Evolutionary conservation across 2,888 invertebrate species (phyloP).

Genomic region (Antitype chi): DNA sequence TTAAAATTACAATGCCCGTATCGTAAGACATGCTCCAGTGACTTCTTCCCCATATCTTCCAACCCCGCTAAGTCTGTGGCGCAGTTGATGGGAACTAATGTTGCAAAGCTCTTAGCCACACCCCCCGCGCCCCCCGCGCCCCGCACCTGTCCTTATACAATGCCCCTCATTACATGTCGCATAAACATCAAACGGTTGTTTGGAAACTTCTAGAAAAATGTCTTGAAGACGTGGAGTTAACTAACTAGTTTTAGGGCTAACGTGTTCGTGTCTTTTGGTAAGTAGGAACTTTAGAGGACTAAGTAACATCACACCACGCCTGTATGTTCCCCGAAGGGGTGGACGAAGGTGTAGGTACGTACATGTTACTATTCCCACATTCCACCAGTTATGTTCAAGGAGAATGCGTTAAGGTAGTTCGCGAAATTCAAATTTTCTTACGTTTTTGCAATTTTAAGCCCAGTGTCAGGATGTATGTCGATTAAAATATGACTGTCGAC

Average conservation of each 20-base stretch:
- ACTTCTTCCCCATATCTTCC: conserved; percentile 51
- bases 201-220: conserved; percentile 49
- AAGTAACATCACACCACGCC: too few relatives aligned
- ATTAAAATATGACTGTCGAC: too few relatives aligned
- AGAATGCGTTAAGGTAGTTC: too few relatives aligned
- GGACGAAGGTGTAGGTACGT: too few relatives aligned
- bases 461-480: too few relatives aligned
- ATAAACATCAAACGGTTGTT: conserved; percentile 50
- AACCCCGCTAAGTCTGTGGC: conserved; percentile 70
- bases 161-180: conserved; percentile 69
- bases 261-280: conserved; percentile 1
- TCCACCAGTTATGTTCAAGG: neutral
- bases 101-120: conserved; percentile 82
- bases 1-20: neutral
- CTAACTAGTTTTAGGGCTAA: conserved; percentile 31
- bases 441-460: too few relatives aligned
- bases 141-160: conserved; percentile 74
- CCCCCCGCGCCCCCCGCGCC: conserved; percentile 30
- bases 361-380: neutral
- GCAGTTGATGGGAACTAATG: conserved; percentile 85
- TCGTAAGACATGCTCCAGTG: conserved; percentile 16
- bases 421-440: too few relatives aligned
- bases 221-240: conserved; percentile 24
- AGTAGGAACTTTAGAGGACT: neutral
- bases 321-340: neutral